A percentile compares a stretch with the other conserved stretches of the same genome.
Evolutionary conservation across 1,140 invertebrate genomes (phyloP).

Genomic region (Argopecten irradians): DNA sequence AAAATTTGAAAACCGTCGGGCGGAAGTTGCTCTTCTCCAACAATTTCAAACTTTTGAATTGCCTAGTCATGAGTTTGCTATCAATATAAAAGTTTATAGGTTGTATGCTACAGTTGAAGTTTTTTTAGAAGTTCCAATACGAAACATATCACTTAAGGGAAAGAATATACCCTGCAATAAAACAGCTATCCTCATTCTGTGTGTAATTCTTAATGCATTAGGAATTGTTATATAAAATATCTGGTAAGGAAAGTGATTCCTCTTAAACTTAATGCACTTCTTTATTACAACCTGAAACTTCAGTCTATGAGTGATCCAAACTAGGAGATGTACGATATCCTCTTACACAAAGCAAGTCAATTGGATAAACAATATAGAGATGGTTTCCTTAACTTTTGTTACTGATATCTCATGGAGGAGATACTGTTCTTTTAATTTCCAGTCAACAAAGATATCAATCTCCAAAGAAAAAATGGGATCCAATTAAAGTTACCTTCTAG

Average conservation of each 20-base stretch:
- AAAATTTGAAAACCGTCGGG: too few species aligned
- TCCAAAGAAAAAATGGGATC: too few species aligned
- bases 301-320: neutral
- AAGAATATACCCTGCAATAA: neutral
- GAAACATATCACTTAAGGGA: neutral
- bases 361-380: too few species aligned
- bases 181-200: neutral
- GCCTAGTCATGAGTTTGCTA: neutral
- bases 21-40: too few species aligned
- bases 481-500: too few species aligned
- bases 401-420: too few species aligned
- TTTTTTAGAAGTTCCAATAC: neutral
- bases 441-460: too few species aligned
- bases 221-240: neutral
- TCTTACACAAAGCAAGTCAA: too few species aligned
- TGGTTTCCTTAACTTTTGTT: too few species aligned
- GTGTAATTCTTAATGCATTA: neutral
- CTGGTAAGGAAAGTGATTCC: neutral
- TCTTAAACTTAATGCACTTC: neutral
- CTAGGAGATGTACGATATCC: neutral
- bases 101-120: neutral
- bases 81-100: neutral
- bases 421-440: too few species aligned
- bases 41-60: neutral
- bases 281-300: neutral